Conservation (phyloP, 2,113 vertebrate genomes). For the Felis chaus region DNA sequence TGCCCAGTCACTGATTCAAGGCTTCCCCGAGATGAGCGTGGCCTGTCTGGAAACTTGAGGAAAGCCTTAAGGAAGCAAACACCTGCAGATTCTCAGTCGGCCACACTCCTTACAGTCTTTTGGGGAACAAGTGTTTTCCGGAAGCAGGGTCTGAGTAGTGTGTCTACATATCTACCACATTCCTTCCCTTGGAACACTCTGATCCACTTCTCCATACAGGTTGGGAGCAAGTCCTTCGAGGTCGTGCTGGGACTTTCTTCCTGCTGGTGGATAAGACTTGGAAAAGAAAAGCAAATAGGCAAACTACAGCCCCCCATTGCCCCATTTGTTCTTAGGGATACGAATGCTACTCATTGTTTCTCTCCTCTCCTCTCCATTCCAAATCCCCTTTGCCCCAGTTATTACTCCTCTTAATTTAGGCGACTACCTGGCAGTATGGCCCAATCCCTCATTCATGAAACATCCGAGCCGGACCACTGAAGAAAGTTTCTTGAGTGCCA, state of each 20-base stretch:
- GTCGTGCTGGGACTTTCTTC: not conserved
- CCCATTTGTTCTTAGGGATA: not conserved
- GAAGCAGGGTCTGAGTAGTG: not conserved
- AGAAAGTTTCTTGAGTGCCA: not conserved
- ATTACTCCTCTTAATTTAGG: not conserved
- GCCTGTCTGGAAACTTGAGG: not conserved
- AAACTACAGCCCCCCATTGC: not conserved
- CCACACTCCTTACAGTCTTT: not conserved
- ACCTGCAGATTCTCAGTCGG: not conserved
- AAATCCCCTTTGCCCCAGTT: accelerated
- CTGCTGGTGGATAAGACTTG: not conserved
- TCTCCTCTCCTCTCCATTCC: not conserved
- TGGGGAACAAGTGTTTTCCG: not conserved
- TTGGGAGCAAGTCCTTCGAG: not conserved
- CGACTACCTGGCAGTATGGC: not conserved
- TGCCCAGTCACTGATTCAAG: not conserved
- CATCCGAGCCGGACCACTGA: not conserved
- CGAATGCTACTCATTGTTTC: not conserved
- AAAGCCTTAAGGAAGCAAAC: not conserved
- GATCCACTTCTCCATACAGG: not conserved
- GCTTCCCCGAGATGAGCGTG: too few relatives aligned
- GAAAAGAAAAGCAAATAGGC: not conserved
- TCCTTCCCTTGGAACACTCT: not conserved
- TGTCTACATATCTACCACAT: not conserved
- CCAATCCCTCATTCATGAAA: not conserved